These are phyloP conservation scores for Thumatha senex DNA, from an alignment of 2,888 invertebrate genomes.

Conservation along the genomic window DNA sequence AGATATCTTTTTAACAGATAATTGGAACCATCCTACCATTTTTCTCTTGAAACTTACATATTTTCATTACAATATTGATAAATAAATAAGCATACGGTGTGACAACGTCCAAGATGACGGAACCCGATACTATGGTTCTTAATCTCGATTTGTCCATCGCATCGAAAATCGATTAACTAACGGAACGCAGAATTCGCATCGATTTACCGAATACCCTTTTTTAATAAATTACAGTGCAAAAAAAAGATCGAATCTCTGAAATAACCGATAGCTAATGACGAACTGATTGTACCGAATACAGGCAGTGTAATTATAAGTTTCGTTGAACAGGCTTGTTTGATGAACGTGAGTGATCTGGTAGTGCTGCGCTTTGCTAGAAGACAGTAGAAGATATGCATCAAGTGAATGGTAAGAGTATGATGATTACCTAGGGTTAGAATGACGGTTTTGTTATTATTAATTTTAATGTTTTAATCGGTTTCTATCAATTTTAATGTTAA, in stretches of 20 bases:
- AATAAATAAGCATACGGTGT: constrained; percentile 33
- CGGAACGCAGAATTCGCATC: constrained; percentile 49
- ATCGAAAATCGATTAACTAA: constrained; percentile 55
- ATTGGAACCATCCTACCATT: too few relatives aligned
- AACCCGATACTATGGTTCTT: constrained; percentile 46
- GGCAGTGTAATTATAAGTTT: constrained; percentile 7
- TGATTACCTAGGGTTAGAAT: background rate
- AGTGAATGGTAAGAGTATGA: constrained; percentile 6
- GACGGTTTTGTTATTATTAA: constrained; percentile 4
- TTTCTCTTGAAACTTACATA: too few relatives aligned
- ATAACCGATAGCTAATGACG: constrained; percentile 21
- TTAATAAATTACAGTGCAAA: constrained; percentile 43
- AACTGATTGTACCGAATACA: background rate
- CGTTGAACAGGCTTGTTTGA: constrained; percentile 3
- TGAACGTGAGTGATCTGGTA: constrained; percentile 24
- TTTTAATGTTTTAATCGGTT: too few relatives aligned
- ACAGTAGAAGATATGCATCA: constrained; percentile 7
- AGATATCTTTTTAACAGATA: too few relatives aligned
- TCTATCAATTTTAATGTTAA: too few relatives aligned
- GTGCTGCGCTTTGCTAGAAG: background rate
- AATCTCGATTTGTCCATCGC: constrained; percentile 53
- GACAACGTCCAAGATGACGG: constrained; percentile 34
- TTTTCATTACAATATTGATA: background rate
- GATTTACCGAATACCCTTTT: constrained; percentile 33
- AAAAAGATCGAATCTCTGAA: constrained; percentile 40